phyloP scores from a whole-genome alignment of 2,797 vertebrate genomes.

The Ambastaia sidthimunki region DNA sequence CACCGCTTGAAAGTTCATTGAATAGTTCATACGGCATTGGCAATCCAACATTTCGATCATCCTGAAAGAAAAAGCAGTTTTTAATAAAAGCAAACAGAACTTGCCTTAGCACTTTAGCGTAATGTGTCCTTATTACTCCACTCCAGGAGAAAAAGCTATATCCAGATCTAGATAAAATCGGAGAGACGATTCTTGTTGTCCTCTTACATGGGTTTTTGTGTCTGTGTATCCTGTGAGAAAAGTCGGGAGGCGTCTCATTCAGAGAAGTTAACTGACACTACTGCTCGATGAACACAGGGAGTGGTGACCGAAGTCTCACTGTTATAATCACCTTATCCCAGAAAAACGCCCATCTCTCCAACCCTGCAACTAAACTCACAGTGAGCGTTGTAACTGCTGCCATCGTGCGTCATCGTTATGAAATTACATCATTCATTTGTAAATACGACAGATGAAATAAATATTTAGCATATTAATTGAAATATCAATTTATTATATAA shows the following conservation, averaged over 20 bases:
- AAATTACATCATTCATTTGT: constrained; percentile 10
- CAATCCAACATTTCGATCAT: background rate
- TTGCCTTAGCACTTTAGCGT: constrained; percentile 47
- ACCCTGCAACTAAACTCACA: background rate
- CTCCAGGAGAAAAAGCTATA: constrained; percentile 60
- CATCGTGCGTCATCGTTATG: constrained; percentile 9
- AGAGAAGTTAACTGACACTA: constrained; percentile 68
- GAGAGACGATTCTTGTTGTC: constrained; percentile 49
- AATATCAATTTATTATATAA: too few relatives aligned
- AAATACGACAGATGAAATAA: too few relatives aligned
- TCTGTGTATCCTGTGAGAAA: constrained; percentile 58
- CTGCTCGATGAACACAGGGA: constrained; percentile 69
- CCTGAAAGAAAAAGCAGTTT: background rate
- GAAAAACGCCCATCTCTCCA: constrained; percentile 46
- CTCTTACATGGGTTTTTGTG: too few relatives aligned
- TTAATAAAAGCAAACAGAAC: constrained; percentile 36
- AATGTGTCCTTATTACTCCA: constrained; percentile 53
- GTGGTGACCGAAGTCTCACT: constrained; percentile 64
- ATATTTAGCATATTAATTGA: too few relatives aligned
- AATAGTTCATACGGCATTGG: too few relatives aligned
- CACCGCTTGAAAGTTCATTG: background rate
- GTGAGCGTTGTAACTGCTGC: too few relatives aligned
- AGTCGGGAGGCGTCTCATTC: constrained; percentile 67
- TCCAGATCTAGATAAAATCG: constrained; percentile 63
- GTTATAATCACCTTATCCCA: constrained; percentile 51